Evolutionary conservation across 2,113 vertebrate genomes (phyloP).

Genomic region (Hipposideros armiger): DNA sequence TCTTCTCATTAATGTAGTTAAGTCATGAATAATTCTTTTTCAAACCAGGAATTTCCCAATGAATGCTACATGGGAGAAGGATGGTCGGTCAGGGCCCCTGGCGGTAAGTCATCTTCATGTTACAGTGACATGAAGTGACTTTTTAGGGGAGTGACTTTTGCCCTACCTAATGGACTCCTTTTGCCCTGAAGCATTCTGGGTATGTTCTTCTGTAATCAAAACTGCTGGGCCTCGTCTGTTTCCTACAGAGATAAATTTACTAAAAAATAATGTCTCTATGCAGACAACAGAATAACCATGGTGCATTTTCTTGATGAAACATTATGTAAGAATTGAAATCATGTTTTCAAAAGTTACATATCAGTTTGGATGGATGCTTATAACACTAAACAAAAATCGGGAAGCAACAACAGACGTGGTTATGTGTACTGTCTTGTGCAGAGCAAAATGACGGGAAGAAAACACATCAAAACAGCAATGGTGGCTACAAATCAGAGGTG

Average conservation of each 20-base stretch:
- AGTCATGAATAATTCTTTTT: slow-evolving; percentile 28
- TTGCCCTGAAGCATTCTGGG: neutral
- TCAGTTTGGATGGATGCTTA: neutral
- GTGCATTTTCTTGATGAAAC: neutral
- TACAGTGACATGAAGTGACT: neutral
- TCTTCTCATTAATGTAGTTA: neutral
- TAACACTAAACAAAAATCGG: neutral
- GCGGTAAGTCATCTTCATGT: neutral
- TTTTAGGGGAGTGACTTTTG: neutral
- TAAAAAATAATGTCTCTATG: neutral
- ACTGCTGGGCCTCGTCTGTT: neutral
- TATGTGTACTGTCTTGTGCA: neutral
- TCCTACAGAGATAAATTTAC: slow-evolving; percentile 28
- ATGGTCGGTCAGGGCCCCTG: neutral
- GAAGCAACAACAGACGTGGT: neutral
- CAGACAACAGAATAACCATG: neutral
- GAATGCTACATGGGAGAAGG: neutral
- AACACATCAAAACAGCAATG: neutral
- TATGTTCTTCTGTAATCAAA: neutral
- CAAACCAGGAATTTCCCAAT: slow-evolving; percentile 33
- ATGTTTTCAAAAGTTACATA: neutral
- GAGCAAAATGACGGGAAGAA: neutral
- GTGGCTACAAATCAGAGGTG: neutral
- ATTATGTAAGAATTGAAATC: neutral
- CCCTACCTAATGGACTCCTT: neutral